These are phyloP conservation scores for Phrynocephalus versicolor DNA, from an alignment of 2,113 vertebrate species.

Conservation along the genomic window DNA sequence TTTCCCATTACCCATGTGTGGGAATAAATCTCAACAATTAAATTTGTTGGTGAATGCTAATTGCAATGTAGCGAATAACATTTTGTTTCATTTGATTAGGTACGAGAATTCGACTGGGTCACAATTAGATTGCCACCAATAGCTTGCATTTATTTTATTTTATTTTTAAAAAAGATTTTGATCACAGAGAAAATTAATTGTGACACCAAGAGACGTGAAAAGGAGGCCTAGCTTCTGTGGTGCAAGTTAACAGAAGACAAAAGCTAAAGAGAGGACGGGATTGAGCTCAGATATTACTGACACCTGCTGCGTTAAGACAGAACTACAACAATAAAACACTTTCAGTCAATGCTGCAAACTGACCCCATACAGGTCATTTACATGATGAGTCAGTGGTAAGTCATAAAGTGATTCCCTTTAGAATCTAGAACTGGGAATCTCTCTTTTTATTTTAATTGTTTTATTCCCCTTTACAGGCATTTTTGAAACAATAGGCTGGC, in stretches of 20 bases:
- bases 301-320: background rate
- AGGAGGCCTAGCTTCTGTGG: slow-evolving; percentile 12
- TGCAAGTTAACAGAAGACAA: background rate
- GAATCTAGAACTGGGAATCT: background rate
- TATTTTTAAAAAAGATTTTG: slow-evolving; percentile 16
- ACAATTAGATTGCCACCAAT: slow-evolving; percentile 72
- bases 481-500: background rate
- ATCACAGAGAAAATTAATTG: slow-evolving; percentile 46
- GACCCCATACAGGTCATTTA: background rate
- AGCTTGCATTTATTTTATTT: slow-evolving; percentile 39
- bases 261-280: background rate
- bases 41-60: slow-evolving; percentile 77
- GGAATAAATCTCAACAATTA: slow-evolving; percentile 76
- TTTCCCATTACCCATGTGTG: slow-evolving; percentile 76
- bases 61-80: slow-evolving; percentile 74
- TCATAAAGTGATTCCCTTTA: background rate
- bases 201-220: slow-evolving; percentile 34
- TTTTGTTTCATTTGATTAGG: slow-evolving; percentile 75
- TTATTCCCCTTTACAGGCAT: background rate
- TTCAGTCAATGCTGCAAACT: background rate
- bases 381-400: background rate
- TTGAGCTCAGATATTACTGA: background rate
- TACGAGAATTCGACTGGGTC: slow-evolving; percentile 73
- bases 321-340: background rate
- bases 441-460: background rate